These are phyloP conservation scores for Phrynocephalus forsythii DNA, from an alignment of 2,797 vertebrate genomes.

Conservation along the genomic window DNA sequence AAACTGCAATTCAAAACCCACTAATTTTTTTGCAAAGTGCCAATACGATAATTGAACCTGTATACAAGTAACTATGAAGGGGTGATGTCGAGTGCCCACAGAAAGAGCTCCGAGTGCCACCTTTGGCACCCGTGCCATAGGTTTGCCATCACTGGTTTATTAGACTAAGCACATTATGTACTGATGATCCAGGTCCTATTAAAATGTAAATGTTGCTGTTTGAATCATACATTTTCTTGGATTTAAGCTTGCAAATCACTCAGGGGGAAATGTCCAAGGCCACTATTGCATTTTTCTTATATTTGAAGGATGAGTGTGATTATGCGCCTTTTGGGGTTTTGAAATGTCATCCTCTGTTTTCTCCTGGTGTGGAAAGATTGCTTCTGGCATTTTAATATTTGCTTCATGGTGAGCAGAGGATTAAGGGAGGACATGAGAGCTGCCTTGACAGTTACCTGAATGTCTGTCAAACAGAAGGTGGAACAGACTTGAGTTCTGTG, in stretches of 20 bases:
- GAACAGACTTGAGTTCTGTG: neutral
- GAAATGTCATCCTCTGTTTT: neutral
- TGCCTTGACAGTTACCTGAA: neutral
- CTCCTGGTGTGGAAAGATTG: neutral
- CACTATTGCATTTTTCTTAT: neutral
- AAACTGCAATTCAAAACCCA: too few species aligned
- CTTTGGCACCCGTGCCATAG: too few species aligned
- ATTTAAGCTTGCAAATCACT: neutral
- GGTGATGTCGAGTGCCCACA: too few species aligned
- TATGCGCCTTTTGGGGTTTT: neutral
- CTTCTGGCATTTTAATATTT: neutral
- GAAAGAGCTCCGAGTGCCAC: too few species aligned
- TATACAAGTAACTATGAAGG: too few species aligned
- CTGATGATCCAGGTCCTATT: neutral
- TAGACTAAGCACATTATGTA: neutral
- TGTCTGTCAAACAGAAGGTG: neutral
- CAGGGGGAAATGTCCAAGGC: neutral
- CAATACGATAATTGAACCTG: too few species aligned
- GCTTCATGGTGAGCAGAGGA: neutral
- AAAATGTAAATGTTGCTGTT: neutral
- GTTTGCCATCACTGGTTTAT: neutral
- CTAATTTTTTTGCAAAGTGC: too few species aligned
- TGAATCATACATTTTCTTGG: neutral
- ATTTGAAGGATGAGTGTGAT: neutral
- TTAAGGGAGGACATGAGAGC: neutral